Conservation (phyloP, 2,888 invertebrate species). For the Geophilus truncorum region DNA sequence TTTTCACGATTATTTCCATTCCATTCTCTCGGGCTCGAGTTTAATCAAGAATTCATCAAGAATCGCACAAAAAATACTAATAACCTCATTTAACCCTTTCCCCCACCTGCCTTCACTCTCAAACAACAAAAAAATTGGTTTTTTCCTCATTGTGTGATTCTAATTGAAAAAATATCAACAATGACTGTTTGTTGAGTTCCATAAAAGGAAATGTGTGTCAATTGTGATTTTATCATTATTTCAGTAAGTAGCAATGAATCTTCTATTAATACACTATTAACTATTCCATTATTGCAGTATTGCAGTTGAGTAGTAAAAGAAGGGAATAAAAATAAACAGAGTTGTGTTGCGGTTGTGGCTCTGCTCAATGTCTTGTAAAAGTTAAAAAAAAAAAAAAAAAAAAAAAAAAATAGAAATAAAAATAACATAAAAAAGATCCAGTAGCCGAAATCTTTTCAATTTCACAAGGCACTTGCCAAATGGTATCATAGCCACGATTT, state of each 20-base stretch:
- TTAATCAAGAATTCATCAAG: background rate
- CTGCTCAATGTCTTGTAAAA: background rate
- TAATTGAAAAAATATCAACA: background rate
- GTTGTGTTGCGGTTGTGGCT: background rate
- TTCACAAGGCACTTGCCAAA: conserved; percentile 15
- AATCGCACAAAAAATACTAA: background rate
- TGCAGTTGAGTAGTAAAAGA: background rate
- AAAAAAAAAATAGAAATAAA: background rate
- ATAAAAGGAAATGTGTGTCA: background rate
- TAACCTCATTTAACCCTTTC: background rate
- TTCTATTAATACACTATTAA: background rate
- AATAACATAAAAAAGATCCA: background rate
- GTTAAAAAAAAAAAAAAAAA: background rate
- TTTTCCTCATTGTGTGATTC: background rate
- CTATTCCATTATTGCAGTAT: background rate
- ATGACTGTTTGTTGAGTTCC: background rate
- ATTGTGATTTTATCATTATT: background rate
- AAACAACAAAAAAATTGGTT: background rate
- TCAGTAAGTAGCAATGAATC: background rate
- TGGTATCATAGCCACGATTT: conserved; percentile 3
- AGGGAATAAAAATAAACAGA: background rate
- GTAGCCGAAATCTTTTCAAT: conserved; percentile 11
- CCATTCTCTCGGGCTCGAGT: background rate
- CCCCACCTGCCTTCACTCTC: background rate
- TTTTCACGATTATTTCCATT: background rate